Conservation (phyloP, 2,797 vertebrate genomes). For the Epinephelus malabaricus region DNA sequence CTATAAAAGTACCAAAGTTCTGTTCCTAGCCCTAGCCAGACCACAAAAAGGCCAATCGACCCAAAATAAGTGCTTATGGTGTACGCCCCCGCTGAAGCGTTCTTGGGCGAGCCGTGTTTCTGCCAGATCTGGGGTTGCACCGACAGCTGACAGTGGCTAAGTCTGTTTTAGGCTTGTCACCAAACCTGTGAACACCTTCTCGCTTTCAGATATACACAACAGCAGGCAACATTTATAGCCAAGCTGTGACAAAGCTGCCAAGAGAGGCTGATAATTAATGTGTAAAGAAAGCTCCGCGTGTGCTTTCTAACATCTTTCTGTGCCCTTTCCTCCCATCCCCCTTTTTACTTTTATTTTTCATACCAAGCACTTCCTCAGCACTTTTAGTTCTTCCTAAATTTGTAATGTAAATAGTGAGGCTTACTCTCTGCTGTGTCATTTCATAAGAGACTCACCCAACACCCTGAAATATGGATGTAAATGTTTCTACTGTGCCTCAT, state of each 20-base stretch:
- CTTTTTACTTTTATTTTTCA: not conserved
- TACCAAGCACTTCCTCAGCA: not conserved
- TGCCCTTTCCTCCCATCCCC: not conserved
- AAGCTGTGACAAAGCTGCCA: constrained; percentile 22
- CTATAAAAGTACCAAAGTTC: too few species aligned
- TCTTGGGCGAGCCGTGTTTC: not conserved
- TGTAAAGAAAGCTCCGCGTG: not conserved
- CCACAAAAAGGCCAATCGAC: not conserved
- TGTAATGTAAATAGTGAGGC: not conserved
- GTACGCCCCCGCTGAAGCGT: not conserved
- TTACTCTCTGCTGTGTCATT: not conserved
- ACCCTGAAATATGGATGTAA: constrained; percentile 21
- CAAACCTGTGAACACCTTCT: not conserved
- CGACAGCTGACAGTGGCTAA: not conserved
- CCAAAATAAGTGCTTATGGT: not conserved
- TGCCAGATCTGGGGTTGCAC: not conserved
- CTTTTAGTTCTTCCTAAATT: constrained; percentile 1
- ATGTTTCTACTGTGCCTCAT: not conserved
- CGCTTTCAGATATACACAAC: not conserved
- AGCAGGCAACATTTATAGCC: constrained; percentile 8
- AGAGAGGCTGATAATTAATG: constrained; percentile 28
- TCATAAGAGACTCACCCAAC: not conserved
- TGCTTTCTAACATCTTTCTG: not conserved
- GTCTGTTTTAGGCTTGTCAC: not conserved
- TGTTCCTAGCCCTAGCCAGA: too few species aligned